Conservation (phyloP, 2,797 vertebrate species). For the Eupleurogrammus muticus region DNA sequence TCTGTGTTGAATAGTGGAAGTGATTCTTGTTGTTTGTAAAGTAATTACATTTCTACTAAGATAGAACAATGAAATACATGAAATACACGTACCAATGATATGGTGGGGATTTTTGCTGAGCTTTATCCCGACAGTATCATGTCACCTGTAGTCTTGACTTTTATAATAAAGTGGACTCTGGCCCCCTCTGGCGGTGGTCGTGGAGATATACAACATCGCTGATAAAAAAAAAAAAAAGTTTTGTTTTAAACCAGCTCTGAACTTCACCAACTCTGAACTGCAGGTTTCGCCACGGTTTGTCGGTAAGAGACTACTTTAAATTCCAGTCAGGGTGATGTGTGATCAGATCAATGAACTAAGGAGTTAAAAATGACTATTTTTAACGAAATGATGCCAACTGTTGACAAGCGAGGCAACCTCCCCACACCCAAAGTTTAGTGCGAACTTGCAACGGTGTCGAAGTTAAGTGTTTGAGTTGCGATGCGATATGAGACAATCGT, state of each 20-base stretch:
- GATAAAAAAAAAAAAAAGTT: too few relatives aligned
- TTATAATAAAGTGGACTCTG: neutral
- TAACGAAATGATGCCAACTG: too few relatives aligned
- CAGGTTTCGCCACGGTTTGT: neutral
- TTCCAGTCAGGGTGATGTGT: too few relatives aligned
- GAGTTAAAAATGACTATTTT: too few relatives aligned
- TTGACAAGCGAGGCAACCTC: too few relatives aligned
- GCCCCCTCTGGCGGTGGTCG: conserved; percentile 2
- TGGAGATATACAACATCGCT: neutral
- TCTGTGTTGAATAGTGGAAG: too few relatives aligned
- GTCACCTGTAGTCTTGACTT: neutral
- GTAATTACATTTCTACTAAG: too few relatives aligned
- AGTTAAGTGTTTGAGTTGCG: neutral
- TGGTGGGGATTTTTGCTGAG: too few relatives aligned
- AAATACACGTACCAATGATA: neutral
- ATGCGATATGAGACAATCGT: neutral
- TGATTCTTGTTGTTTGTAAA: too few relatives aligned
- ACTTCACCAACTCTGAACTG: neutral
- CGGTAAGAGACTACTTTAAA: conserved; percentile 22
- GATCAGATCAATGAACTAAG: neutral
- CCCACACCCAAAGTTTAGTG: too few relatives aligned
- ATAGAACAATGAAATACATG: too few relatives aligned
- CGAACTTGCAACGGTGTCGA: too few relatives aligned
- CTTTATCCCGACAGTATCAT: neutral
- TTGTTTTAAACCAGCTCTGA: neutral